Conservation (phyloP, 2,797 vertebrate genomes). For the Chloroceryle amazona region DNA sequence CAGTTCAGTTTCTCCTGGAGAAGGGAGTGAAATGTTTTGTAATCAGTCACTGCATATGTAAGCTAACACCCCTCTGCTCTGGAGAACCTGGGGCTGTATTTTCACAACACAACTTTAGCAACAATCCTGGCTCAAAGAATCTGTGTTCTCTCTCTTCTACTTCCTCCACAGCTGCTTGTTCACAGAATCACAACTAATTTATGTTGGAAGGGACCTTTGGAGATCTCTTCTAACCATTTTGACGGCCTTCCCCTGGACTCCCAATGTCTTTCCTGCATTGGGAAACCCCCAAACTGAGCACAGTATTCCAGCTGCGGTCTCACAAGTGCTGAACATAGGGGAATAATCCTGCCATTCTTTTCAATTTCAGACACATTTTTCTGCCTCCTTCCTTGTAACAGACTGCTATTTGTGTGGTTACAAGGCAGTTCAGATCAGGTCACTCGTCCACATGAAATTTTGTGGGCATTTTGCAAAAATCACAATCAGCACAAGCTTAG, state of each 20-base stretch:
- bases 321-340: not conserved
- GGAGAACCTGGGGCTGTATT: constrained; percentile 17
- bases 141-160: not conserved
- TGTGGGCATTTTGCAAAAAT: not conserved
- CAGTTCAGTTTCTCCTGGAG: constrained; percentile 1
- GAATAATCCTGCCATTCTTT: constrained; percentile 17
- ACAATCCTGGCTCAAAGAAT: not conserved
- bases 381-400: not conserved
- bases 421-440: constrained; percentile 27
- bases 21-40: constrained; percentile 21
- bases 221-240: not conserved
- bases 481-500: not conserved
- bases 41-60: not conserved
- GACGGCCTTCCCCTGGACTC: not conserved
- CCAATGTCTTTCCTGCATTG: not conserved
- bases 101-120: constrained; percentile 32
- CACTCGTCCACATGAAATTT: not conserved
- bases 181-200: not conserved
- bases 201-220: not conserved
- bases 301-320: not conserved
- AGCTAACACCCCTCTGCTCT: not conserved
- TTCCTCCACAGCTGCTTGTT: constrained; percentile 31
- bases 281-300: not conserved
- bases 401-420: not conserved
- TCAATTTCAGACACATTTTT: not conserved